A percentile compares a stretch with the other conserved stretches of the same genome.
Evolutionary conservation across 2,113 vertebrate species (phyloP).

Genomic region (Henicopernis longicauda): DNA sequence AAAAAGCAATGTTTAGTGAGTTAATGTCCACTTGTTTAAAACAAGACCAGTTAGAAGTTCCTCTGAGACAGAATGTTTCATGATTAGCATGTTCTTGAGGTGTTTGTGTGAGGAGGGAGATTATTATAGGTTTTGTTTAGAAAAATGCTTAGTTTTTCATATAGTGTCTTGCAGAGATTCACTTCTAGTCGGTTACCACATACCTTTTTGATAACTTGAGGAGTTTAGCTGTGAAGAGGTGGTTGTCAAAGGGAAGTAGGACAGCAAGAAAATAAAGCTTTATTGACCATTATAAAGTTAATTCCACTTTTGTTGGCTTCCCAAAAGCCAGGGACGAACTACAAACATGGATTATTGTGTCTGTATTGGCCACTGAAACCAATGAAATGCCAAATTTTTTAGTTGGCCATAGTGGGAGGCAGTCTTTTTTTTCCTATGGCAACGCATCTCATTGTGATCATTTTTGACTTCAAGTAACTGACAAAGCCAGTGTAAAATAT

Average conservation of each 20-base stretch:
- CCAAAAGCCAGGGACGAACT: not conserved
- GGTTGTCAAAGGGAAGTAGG: not conserved
- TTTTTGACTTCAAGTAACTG: slow-evolving; percentile 10
- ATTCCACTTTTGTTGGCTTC: not conserved
- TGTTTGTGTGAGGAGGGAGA: not conserved
- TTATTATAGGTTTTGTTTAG: not conserved
- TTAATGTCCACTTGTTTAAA: not conserved
- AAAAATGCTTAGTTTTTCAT: not conserved
- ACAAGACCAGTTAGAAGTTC: not conserved
- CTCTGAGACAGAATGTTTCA: not conserved
- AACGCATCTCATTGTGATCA: not conserved
- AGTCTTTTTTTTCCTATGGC: not conserved
- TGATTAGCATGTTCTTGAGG: not conserved
- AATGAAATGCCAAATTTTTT: not conserved
- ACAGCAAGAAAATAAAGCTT: not conserved
- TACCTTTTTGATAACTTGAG: not conserved
- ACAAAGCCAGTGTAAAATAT: not conserved
- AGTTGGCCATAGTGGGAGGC: not conserved
- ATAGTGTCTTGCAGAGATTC: not conserved
- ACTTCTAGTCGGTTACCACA: not conserved
- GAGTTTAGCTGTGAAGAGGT: not conserved
- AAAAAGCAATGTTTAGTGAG: not conserved
- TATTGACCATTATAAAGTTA: not conserved
- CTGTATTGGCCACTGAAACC: not conserved
- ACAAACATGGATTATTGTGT: not conserved